Percentiles rank a stretch among this genome's conserved stretches.
These are phyloP conservation scores for Phengaris alcon DNA, from an alignment of 2,888 invertebrate species.

Conservation along the genomic window DNA sequence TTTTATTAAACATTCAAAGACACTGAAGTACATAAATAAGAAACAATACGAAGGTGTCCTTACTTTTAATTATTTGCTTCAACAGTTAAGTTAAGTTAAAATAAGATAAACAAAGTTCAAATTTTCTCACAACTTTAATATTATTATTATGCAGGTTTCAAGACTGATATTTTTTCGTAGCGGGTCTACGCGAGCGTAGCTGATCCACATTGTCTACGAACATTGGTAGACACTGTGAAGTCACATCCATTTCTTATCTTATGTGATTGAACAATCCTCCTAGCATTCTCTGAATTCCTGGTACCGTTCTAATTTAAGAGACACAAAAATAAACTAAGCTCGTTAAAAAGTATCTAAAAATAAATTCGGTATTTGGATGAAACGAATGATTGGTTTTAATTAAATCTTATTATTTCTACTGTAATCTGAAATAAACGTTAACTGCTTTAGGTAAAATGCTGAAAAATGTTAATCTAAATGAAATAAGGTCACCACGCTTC, in stretches of 20 bases:
- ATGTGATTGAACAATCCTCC: background rate
- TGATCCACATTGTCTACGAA: background rate
- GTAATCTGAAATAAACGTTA: background rate
- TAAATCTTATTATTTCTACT: background rate
- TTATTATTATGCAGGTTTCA: background rate
- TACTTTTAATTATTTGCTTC: too few species aligned
- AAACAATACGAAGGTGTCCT: too few species aligned
- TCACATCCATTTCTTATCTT: background rate
- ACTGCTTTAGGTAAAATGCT: background rate
- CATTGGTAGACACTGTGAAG: background rate
- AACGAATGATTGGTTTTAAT: too few species aligned
- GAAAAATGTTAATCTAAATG: slow-evolving; percentile 1
- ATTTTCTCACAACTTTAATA: background rate
- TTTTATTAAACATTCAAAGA: background rate
- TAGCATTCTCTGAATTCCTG: too few species aligned
- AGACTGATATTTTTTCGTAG: background rate
- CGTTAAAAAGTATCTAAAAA: too few species aligned
- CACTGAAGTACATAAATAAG: background rate
- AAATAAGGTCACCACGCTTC: slow-evolving; percentile 9
- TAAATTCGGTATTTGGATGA: too few species aligned
- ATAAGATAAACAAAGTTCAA: too few species aligned
- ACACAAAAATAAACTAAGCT: too few species aligned
- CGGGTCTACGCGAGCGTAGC: slow-evolving; percentile 1
- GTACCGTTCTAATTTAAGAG: too few species aligned
- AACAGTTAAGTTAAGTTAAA: too few species aligned